These are phyloP conservation scores for Crematogaster levior DNA, from an alignment of 2,888 invertebrate species.

Conservation along the genomic window DNA sequence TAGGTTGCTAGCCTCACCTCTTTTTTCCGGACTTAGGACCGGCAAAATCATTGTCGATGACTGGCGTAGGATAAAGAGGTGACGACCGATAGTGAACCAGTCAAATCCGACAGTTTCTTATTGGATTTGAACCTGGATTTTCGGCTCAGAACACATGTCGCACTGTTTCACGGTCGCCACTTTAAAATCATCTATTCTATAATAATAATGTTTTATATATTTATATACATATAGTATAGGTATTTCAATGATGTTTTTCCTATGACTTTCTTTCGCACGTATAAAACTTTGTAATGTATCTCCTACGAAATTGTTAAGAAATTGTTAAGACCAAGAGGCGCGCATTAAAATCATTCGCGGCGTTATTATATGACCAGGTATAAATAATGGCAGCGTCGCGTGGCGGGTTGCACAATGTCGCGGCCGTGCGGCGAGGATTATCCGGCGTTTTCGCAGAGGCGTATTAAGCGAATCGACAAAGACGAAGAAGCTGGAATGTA, in stretches of 20 bases:
- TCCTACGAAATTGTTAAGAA: background rate
- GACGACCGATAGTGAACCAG: no score
- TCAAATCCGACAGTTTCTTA: no score
- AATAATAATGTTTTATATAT: no score
- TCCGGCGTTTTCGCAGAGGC: slow-evolving; percentile 72
- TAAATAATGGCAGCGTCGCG: slow-evolving; percentile 68
- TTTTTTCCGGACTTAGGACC: no score
- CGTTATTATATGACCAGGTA: slow-evolving; percentile 72
- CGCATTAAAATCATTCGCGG: slow-evolving; percentile 78
- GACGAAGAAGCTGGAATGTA: slow-evolving; percentile 41
- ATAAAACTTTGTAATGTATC: background rate
- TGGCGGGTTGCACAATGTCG: slow-evolving; percentile 74
- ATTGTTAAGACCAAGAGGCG: slow-evolving; percentile 39
- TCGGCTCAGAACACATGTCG: no score
- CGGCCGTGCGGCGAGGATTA: slow-evolving; percentile 78
- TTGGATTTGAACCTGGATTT: no score
- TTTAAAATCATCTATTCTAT: no score
- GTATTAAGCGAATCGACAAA: slow-evolving; percentile 62
- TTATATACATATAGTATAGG: background rate
- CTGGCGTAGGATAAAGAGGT: no score
- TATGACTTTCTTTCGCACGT: background rate
- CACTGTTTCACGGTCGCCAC: no score
- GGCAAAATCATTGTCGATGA: no score
- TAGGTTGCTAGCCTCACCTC: no score
- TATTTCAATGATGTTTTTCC: background rate